Conservation (phyloP, 2,797 vertebrate genomes). For the Acrossocheilus wenchowensis region DNA sequence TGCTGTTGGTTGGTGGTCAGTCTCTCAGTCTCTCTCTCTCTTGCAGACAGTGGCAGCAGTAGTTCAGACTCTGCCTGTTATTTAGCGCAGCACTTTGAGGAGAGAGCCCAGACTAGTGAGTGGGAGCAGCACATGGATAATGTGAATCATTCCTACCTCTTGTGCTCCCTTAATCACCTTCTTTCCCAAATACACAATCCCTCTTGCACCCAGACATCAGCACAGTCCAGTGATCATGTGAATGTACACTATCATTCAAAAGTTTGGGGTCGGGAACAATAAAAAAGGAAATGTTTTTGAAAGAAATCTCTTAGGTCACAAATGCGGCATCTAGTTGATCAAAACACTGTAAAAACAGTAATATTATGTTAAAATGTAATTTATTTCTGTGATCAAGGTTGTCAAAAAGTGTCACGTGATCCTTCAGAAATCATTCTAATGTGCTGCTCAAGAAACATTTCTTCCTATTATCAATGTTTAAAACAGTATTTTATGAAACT, state of each 20-base stretch:
- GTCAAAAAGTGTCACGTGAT: neutral
- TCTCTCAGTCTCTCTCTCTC: slow-evolving; percentile 48
- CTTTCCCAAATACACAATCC: slow-evolving; percentile 26
- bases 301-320: neutral
- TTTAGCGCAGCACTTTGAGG: slow-evolving; percentile 86
- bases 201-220: slow-evolving; percentile 1
- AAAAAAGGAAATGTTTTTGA: neutral
- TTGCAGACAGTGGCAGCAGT: slow-evolving; percentile 89
- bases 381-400: neutral
- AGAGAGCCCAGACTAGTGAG: slow-evolving; percentile 90
- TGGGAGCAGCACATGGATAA: slow-evolving; percentile 78
- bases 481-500: neutral
- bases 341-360: neutral
- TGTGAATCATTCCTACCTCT: slow-evolving; percentile 59
- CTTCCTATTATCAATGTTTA: neutral
- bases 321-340: neutral
- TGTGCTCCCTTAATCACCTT: neutral
- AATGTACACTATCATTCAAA: neutral
- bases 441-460: neutral
- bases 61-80: slow-evolving; percentile 86
- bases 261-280: neutral
- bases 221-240: neutral
- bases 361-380: neutral
- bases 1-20: slow-evolving; percentile 60
- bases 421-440: neutral